phyloP scores from a whole-genome alignment of 2,113 vertebrate species.

The Platysternon megacephalum region DNA sequence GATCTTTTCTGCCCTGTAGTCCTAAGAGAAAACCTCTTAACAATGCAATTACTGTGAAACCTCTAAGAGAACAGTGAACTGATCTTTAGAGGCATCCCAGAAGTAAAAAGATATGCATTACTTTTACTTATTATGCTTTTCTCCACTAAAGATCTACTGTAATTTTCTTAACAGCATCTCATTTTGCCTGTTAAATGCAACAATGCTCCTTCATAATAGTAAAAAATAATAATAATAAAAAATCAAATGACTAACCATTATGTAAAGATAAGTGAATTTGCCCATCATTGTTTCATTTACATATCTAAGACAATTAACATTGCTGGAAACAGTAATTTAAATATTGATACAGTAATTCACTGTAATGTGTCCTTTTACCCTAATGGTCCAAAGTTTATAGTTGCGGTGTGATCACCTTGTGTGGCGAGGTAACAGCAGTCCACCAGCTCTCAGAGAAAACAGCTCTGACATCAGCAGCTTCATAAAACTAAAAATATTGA shows the following conservation, averaged over 20 bases:
- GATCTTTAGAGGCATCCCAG: background rate
- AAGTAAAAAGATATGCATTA: background rate
- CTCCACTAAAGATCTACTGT: fast-evolving
- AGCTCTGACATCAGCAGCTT: background rate
- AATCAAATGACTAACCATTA: background rate
- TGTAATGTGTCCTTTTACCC: background rate
- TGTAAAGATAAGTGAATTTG: background rate
- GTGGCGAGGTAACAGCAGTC: background rate
- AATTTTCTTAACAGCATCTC: background rate
- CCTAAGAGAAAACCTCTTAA: background rate
- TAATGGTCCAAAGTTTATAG: background rate
- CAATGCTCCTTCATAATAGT: background rate
- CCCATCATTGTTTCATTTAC: background rate
- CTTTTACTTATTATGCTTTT: background rate
- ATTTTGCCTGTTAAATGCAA: background rate
- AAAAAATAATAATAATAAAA: background rate
- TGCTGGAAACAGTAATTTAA: background rate
- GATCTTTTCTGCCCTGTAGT: background rate
- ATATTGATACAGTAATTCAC: background rate
- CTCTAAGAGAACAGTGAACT: background rate
- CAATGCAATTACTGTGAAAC: background rate
- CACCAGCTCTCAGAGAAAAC: background rate
- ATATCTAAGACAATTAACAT: background rate
- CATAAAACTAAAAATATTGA: background rate
- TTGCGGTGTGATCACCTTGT: background rate